Evolutionary conservation across 2,797 vertebrate species (phyloP), one percentile per base, ranked within the genome.

Genomic region (Podarcis siculus): DNA sequence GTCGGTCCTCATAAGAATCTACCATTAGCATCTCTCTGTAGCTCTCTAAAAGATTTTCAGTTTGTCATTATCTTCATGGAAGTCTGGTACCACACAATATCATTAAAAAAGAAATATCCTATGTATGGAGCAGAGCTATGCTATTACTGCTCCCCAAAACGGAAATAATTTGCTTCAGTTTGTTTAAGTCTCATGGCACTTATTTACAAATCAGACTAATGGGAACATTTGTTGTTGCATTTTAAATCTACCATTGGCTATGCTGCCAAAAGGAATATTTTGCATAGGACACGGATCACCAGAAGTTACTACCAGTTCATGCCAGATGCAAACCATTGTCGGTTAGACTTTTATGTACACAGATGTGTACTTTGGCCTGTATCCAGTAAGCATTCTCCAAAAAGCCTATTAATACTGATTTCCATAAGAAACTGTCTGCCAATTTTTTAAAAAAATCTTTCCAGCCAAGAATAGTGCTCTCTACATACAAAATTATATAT

Each of bases 381-480:
- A 80, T 83, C 61, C 76, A 80, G 30, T 37, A 73, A 81, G 45
- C 76, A 86, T 58, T 42, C 1, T 75, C 45, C 55, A 81, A 6
- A 66, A 84, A 61, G 86, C 82, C 85, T 1, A 0, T 61, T 91
- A 88, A 27, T 42, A 39, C 12, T 73, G 30, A 88, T 3, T 87
- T 25, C 71, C 87, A 87, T 58, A 89, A 87, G 72, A 35, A 90
- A 86, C n/a, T 49, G 49, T 75, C 71, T 90, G 88, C 82, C 89
- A 88, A 19, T 84, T 80, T 58, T 85, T 91, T 90, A 6, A 49
- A 69, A 66, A 87, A 71, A 85, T 79, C 37, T 49, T 89, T 73
- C 32, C 37, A 90, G 23, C 55, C 90, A 93, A 91, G 81, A 91
- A 71, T 76, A 92, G 58, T 32, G 27, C 90, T 90, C 81, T 6